Conservation (phyloP, 2,888 invertebrate genomes). For the Holacanthella duospinosa region DNA sequence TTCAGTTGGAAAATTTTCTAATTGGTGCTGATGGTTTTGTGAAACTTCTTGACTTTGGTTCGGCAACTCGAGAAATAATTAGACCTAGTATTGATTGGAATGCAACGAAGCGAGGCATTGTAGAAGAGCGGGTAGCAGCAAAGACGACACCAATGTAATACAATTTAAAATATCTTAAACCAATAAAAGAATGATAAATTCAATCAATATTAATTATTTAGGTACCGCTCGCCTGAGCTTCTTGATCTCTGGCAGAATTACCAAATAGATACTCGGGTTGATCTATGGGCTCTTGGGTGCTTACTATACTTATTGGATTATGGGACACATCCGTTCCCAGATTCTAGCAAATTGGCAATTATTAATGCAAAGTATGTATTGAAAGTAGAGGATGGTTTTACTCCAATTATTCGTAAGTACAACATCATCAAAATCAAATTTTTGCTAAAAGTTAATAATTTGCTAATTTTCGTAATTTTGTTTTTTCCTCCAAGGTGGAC, state of each 20-base stretch:
- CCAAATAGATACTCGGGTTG: constrained; percentile 78
- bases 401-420: constrained; percentile 74
- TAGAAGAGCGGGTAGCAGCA: constrained; percentile 50
- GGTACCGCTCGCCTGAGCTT: constrained; percentile 97
- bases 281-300: constrained; percentile 97
- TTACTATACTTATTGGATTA: constrained; percentile 84
- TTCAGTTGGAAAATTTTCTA: constrained; percentile 33
- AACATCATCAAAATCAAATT: neutral
- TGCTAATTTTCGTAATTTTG: neutral
- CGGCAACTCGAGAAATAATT: constrained; percentile 28
- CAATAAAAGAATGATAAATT: too few species aligned
- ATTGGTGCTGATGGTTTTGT: constrained; percentile 33
- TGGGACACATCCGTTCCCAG: constrained; percentile 93
- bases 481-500: constrained; percentile 52
- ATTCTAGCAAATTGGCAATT: constrained; percentile 83
- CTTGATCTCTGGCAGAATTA: constrained; percentile 94
- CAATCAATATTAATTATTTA: constrained; percentile 4
- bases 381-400: constrained; percentile 74
- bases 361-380: constrained; percentile 89
- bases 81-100: constrained; percentile 21
- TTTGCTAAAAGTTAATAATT: neutral
- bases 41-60: constrained; percentile 35
- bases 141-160: constrained; percentile 65
- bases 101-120: constrained; percentile 24
- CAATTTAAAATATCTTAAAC: neutral